These are phyloP conservation scores for Epirrhoe tristata DNA, from an alignment of 2,888 invertebrate species.

Conservation along the genomic window DNA sequence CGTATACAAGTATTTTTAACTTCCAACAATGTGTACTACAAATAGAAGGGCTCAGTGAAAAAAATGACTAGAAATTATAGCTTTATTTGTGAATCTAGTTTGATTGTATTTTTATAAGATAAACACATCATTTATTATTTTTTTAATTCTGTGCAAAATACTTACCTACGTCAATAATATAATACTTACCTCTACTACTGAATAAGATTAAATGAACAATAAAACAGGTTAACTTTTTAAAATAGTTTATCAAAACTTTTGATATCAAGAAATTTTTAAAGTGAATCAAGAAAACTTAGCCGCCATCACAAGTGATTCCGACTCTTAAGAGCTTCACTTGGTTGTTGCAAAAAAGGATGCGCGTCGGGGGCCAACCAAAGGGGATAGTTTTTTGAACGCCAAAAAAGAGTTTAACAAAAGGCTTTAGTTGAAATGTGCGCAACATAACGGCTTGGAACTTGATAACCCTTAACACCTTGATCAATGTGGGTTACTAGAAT, in stretches of 20 bases:
- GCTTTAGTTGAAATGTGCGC: slow-evolving; percentile 62
- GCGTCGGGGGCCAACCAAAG: slow-evolving; percentile 56
- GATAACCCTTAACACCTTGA: slow-evolving; percentile 82
- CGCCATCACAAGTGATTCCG: not conserved
- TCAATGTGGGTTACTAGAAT: slow-evolving; percentile 82
- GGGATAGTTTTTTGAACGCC: slow-evolving; percentile 59
- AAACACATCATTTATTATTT: no score
- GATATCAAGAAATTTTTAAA: no score
- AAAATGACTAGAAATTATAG: not conserved
- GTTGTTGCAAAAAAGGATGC: slow-evolving; percentile 45
- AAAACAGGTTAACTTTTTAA: no score
- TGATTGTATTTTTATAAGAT: no score
- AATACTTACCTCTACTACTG: no score
- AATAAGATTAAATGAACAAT: no score
- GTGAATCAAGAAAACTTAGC: not conserved
- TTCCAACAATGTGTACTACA: no score
- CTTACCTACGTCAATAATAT: no score
- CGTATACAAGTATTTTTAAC: no score
- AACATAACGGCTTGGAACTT: slow-evolving; percentile 77
- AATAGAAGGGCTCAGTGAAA: not conserved
- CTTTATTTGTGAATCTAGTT: not conserved
- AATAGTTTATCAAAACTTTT: no score
- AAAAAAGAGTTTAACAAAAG: slow-evolving; percentile 73
- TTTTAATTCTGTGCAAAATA: no score
- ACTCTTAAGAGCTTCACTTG: not conserved